These are phyloP conservation scores for Aptenodytes patagonicus DNA, from an alignment of 2,113 vertebrate genomes.

Conservation along the genomic window DNA sequence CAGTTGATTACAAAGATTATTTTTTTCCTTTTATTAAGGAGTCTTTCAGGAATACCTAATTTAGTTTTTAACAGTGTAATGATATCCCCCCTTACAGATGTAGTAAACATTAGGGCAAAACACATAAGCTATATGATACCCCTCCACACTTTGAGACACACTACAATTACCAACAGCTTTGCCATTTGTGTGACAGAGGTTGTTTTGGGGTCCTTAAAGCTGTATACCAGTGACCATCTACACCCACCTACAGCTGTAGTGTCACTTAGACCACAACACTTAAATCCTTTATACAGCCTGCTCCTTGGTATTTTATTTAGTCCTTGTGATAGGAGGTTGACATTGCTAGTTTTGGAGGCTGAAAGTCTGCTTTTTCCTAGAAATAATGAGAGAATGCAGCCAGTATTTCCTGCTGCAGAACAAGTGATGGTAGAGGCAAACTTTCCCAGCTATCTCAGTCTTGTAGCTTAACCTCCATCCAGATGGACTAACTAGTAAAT, in stretches of 20 bases:
- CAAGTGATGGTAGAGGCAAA: neutral
- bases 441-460: neutral
- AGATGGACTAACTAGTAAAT: neutral
- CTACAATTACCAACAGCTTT: neutral
- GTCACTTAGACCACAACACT: neutral
- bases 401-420: neutral
- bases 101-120: neutral
- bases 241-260: neutral
- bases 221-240: no score
- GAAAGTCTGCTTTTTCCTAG: neutral
- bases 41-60: neutral
- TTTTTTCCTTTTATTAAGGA: neutral
- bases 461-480: neutral
- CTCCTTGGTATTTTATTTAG: neutral
- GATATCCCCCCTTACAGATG: neutral
- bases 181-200: neutral
- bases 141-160: neutral
- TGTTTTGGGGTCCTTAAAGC: neutral
- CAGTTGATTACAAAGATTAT: neutral
- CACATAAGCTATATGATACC: neutral
- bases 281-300: neutral
- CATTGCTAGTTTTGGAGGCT: neutral
- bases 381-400: neutral
- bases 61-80: neutral
- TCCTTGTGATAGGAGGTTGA: neutral